phyloP scores from a whole-genome alignment of 1,140 invertebrate genomes.

The Trichomalopsis sarcophagae region DNA sequence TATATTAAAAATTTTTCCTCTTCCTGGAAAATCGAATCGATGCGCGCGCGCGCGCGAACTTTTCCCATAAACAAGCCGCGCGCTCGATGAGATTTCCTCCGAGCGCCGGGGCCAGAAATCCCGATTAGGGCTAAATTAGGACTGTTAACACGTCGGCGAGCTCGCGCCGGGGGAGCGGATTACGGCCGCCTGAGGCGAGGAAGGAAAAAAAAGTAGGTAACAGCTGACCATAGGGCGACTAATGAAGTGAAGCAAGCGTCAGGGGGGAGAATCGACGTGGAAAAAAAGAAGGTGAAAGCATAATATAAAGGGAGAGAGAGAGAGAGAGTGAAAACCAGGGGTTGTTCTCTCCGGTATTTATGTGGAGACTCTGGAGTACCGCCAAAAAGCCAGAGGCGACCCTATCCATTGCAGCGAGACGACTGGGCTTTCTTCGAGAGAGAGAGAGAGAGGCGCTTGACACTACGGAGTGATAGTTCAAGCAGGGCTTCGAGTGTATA shows the following conservation, averaged over 20 bases:
- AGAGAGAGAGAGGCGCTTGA: slow-evolving; percentile 52
- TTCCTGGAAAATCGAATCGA: neutral
- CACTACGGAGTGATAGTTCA: slow-evolving; percentile 43
- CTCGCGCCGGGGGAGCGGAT: neutral
- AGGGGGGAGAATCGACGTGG: slow-evolving; percentile 52
- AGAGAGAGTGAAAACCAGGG: slow-evolving; percentile 40
- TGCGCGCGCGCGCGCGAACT: neutral
- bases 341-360: slow-evolving; percentile 62
- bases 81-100: neutral
- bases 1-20: slow-evolving; percentile 45
- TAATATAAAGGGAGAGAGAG: slow-evolving; percentile 8
- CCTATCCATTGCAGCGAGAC: slow-evolving; percentile 64
- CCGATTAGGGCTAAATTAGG: slow-evolving; percentile 20
- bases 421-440: slow-evolving; percentile 49
- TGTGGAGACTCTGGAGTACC: slow-evolving; percentile 70
- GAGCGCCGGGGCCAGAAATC: neutral
- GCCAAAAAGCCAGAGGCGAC: slow-evolving; percentile 71
- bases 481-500: slow-evolving; percentile 29
- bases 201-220: neutral
- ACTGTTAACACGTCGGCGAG: slow-evolving; percentile 24
- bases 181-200: neutral
- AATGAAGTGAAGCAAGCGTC: slow-evolving; percentile 40
- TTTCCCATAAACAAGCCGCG: slow-evolving; percentile 9
- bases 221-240: neutral
- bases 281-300: slow-evolving; percentile 35